These are phyloP conservation scores for Troilus luridus DNA, from an alignment of 2,888 invertebrate species.

Conservation along the genomic window DNA sequence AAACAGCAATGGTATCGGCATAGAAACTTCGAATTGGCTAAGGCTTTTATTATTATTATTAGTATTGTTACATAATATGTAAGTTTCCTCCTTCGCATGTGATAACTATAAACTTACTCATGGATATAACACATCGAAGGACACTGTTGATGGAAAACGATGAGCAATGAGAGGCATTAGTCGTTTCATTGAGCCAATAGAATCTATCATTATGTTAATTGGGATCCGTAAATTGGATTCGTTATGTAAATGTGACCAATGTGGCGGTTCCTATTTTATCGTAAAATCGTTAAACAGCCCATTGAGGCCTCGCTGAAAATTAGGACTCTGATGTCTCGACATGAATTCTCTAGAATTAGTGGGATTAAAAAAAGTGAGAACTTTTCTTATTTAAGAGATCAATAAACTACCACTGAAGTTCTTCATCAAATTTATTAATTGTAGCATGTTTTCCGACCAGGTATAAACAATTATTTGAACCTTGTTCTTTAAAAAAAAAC, in stretches of 20 bases:
- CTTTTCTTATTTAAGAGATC: neutral
- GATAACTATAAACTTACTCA: neutral
- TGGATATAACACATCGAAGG: neutral
- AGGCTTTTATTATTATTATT: too few relatives aligned
- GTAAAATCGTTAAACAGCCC: slow-evolving; percentile 22
- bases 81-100: neutral
- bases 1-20: too few relatives aligned
- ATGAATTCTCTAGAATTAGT: neutral
- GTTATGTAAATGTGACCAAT: slow-evolving; percentile 17
- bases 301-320: neutral
- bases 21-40: too few relatives aligned
- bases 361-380: neutral
- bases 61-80: too few relatives aligned
- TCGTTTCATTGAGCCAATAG: slow-evolving; percentile 15
- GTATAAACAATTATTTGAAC: too few relatives aligned
- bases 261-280: neutral
- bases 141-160: neutral
- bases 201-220: slow-evolving; percentile 18
- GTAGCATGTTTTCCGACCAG: too few relatives aligned
- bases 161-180: slow-evolving; percentile 1
- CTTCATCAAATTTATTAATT: too few relatives aligned
- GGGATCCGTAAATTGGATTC: slow-evolving; percentile 26
- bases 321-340: neutral
- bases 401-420: neutral
- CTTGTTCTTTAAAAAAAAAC: too few relatives aligned